Base-by-base conservation (phyloP, 2,797 vertebrate genomes). In the Lophotriccus pileatus region DNA sequence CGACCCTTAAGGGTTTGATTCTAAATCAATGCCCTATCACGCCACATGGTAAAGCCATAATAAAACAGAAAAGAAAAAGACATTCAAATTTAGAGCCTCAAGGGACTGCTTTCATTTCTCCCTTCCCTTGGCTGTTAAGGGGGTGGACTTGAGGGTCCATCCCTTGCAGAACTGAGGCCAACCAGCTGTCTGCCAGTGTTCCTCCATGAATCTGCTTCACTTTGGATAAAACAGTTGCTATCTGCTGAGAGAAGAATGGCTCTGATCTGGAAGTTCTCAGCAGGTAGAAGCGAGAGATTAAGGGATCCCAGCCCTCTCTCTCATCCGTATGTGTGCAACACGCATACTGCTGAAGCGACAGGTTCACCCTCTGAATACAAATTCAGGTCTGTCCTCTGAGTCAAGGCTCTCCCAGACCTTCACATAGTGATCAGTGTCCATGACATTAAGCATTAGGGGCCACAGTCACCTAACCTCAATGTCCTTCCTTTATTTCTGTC, bases 121-220 rank as follows among this genome's bases (percentile, higher is more conserved):
- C 73, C n/a, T 66, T 83, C 25, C 32, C 11, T 56, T 74, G 84
- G 14, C 16, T 49, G 0, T 22, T 10, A 32, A 34, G 28, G 28
- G 14, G 7, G 27, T 50, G 11, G 22, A 74, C 20, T 59, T 19
- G 9, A 44, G 6, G 5, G 0, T 50, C 21, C 20, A 0, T 43
- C 21, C 27, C 49, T n/a, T 44, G 41, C 43, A 83, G 37, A 69
- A 86, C 21, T n/a, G 27, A 24, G 23, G 20, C 9, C 39, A 59
- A 6, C 2, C 30, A 80, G n/a, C 39, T 52, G 67, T 78, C 72
- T 69, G 66, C 21, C 62, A 58, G 36, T 7, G n/a, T 4, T 80
- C 18, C 17, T 44, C 52, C 24, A 14, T 41, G 44, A 53, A 18
- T 14, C 32, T n/a, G 12, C 12, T 84, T 70, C 34, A 16, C 30